These are phyloP conservation scores for Nicator chloris DNA, from an alignment of 2,113 vertebrate species.

Conservation along the genomic window DNA sequence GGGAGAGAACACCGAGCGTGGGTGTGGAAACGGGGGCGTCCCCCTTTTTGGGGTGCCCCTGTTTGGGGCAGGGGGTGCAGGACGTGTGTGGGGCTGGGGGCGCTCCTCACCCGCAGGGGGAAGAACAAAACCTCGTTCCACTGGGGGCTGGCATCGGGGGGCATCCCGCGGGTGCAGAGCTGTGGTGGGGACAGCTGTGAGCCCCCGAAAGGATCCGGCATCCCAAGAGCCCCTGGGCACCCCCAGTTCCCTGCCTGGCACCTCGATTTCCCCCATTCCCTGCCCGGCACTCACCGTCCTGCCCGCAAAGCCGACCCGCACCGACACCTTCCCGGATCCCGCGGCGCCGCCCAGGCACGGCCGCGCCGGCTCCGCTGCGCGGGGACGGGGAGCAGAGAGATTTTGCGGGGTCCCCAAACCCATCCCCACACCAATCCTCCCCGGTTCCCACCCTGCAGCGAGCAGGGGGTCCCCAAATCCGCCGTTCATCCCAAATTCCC, in stretches of 20 bases:
- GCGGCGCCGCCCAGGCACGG: not conserved
- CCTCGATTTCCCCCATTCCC: too few relatives aligned
- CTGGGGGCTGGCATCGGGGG: not conserved
- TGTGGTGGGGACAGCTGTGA: not conserved
- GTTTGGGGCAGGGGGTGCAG: not conserved
- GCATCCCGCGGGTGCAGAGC: not conserved
- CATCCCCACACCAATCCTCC: too few relatives aligned
- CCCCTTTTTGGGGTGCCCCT: not conserved
- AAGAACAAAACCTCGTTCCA: conserved; percentile 74
- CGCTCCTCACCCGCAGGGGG: conserved; percentile 52
- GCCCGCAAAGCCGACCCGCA: conserved; percentile 62
- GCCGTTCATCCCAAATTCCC: not conserved
- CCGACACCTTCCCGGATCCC: not conserved
- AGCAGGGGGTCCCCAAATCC: not conserved
- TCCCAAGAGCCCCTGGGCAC: too few relatives aligned
- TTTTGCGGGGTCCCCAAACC: not conserved
- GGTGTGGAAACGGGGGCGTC: not conserved
- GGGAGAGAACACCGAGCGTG: not conserved
- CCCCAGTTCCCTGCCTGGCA: too few relatives aligned
- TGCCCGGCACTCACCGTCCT: conserved; percentile 43
- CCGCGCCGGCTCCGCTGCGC: not conserved
- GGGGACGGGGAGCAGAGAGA: not conserved
- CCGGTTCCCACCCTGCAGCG: too few relatives aligned
- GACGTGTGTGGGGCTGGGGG: accelerated
- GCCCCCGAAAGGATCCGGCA: not conserved